phyloP scores from a whole-genome alignment of 2,797 vertebrate genomes.

The Tadarida brasiliensis region DNA sequence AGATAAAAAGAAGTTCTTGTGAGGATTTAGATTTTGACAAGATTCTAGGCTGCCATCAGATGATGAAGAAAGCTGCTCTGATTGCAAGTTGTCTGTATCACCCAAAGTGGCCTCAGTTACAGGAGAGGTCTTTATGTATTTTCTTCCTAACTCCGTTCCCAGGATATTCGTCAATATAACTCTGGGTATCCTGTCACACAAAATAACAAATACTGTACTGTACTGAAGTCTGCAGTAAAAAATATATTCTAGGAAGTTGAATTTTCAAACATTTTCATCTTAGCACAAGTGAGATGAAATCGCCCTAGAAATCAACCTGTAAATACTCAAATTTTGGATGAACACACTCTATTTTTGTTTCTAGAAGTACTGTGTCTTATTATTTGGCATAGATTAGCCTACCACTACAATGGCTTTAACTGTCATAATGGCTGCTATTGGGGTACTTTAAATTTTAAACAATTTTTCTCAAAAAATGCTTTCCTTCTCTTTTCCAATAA shows the following conservation, averaged over 20 bases:
- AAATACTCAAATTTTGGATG: constrained; percentile 24
- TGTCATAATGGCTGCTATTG: neutral
- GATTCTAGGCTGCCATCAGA: constrained; percentile 87
- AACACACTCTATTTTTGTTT: constrained; percentile 50
- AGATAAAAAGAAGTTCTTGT: constrained; percentile 86
- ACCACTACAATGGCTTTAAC: constrained; percentile 2
- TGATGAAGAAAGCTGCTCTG: constrained; percentile 87
- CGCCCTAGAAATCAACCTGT: constrained; percentile 52
- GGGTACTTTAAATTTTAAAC: constrained; percentile 36
- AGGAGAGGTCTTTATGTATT: constrained; percentile 84
- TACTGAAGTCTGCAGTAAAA: constrained; percentile 74
- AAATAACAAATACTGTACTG: constrained; percentile 85
- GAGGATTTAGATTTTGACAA: constrained; percentile 87
- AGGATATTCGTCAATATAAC: constrained; percentile 90
- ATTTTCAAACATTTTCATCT: constrained; percentile 70
- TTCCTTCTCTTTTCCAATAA: constrained; percentile 26
- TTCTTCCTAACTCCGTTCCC: constrained; percentile 90
- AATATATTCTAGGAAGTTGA: constrained; percentile 59
- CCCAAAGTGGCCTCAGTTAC: constrained; percentile 86
- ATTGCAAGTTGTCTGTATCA: constrained; percentile 86
- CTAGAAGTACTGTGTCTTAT: neutral
- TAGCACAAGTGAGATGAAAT: constrained; percentile 45
- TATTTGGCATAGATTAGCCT: constrained; percentile 10
- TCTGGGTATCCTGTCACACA: constrained; percentile 91
- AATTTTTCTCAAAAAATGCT: constrained; percentile 42